phyloP scores from a whole-genome alignment of 64 coral and sea anemone genomes.

The Trachythela sp. region DNA sequence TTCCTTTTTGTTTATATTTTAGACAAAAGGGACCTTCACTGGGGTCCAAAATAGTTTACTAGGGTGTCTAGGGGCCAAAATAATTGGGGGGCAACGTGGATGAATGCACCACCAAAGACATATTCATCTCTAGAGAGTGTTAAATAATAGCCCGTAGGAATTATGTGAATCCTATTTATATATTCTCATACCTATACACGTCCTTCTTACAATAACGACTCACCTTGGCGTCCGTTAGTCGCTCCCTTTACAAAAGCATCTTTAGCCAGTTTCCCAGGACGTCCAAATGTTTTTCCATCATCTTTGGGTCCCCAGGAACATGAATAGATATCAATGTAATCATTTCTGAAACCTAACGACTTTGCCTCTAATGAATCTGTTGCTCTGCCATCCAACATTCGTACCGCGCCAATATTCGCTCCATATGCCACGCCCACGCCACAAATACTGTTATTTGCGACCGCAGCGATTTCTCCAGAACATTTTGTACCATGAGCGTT shows the following conservation, averaged over 20 bases:
- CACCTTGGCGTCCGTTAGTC: conserved; percentile 64
- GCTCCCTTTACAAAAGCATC: conserved; percentile 57
- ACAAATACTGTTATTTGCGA: conserved; percentile 63
- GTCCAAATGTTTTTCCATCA: conserved; percentile 68
- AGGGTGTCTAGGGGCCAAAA: too few relatives aligned
- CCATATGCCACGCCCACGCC: conserved; percentile 74
- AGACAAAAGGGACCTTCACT: too few relatives aligned
- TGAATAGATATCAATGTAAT: conserved; percentile 86
- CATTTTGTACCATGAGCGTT: conserved; percentile 93
- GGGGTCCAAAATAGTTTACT: too few relatives aligned
- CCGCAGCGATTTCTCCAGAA: conserved; percentile 70
- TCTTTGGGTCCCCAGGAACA: conserved; percentile 93
- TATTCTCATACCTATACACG: too few relatives aligned
- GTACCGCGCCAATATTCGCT: conserved; percentile 64
- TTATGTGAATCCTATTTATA: too few relatives aligned
- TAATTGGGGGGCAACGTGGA: too few relatives aligned
- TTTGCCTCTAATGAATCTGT: conserved; percentile 60
- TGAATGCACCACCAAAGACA: too few relatives aligned
- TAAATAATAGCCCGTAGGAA: too few relatives aligned
- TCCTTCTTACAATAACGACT: background rate
- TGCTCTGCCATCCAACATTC: conserved; percentile 79
- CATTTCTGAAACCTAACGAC: conserved; percentile 55
- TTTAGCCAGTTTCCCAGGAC: conserved; percentile 50
- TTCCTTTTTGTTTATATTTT: too few relatives aligned
- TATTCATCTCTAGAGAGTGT: too few relatives aligned